Percentiles rank a stretch among this genome's conserved stretches.
Conservation (phyloP, 2,888 invertebrate species). For the Ectobius pallidus region DNA sequence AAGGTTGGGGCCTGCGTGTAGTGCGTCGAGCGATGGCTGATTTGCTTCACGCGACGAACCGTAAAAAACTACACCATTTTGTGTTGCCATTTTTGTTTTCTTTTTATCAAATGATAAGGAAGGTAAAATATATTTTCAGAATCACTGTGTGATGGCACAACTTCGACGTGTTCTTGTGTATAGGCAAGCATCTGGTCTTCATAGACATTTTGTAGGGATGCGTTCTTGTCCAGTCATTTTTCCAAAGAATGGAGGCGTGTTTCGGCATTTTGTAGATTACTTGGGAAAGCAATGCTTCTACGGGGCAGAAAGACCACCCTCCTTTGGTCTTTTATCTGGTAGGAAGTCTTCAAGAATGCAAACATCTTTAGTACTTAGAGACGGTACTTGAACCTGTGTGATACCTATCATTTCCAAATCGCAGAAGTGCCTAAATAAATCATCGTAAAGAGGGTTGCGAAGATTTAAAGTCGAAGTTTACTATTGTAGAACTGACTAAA, state of each 20-base stretch:
- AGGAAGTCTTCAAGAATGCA: too few species aligned
- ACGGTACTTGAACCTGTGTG: too few species aligned
- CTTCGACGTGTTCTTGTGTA: not conserved
- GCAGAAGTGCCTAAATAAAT: too few species aligned
- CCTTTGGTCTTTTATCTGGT: not conserved
- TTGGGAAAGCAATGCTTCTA: not conserved
- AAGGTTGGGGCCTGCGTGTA: slow-evolving; percentile 10
- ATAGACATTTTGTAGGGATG: not conserved
- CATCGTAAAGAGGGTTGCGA: too few species aligned
- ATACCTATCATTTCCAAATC: too few species aligned
- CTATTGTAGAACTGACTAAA: too few species aligned
- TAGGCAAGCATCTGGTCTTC: not conserved
- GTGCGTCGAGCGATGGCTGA: not conserved
- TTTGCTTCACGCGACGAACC: not conserved
- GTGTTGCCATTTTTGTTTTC: not conserved
- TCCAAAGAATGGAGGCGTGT: not conserved
- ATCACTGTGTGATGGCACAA: not conserved
- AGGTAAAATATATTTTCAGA: not conserved
- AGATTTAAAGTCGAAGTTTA: too few species aligned
- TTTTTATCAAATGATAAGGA: not conserved
- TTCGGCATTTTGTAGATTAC: not conserved
- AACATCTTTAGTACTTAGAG: too few species aligned
- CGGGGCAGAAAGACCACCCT: not conserved
- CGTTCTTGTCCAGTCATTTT: too few species aligned
- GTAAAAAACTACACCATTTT: slow-evolving; percentile 13